Evolutionary conservation across 2,113 vertebrate genomes (phyloP).

Genomic region (Oryzias woworae): DNA sequence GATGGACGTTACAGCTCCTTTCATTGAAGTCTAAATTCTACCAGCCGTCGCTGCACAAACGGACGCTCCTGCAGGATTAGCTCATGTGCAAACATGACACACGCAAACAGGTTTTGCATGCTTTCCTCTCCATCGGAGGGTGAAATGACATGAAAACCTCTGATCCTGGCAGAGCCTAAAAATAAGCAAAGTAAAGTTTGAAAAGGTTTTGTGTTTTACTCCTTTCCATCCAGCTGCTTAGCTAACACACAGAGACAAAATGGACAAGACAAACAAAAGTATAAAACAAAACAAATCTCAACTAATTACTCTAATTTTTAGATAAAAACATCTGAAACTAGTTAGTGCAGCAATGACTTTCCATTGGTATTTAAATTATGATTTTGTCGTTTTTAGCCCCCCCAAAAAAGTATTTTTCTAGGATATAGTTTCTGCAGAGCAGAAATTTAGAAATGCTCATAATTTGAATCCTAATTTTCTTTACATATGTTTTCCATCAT

Average conservation of each 20-base stretch:
- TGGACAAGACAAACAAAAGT: not conserved
- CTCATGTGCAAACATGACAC: constrained; percentile 28
- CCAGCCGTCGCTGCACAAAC: constrained; percentile 14
- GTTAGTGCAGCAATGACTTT: too few relatives aligned
- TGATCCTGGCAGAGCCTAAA: constrained; percentile 43
- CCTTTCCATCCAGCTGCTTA: not conserved
- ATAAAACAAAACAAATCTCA: too few relatives aligned
- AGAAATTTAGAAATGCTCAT: too few relatives aligned
- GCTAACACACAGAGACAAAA: not conserved
- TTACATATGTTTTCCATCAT: too few relatives aligned
- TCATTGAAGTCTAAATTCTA: constrained; percentile 19
- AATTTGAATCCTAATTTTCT: too few relatives aligned
- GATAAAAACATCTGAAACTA: too few relatives aligned
- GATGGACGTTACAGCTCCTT: constrained; percentile 17
- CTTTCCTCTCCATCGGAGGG: constrained; percentile 42
- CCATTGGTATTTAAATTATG: too few relatives aligned
- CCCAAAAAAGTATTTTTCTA: too few relatives aligned
- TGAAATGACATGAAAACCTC: constrained; percentile 50
- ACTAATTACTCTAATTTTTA: too few relatives aligned
- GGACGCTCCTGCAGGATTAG: constrained; percentile 22
- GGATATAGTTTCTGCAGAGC: too few relatives aligned
- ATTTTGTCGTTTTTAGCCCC: too few relatives aligned
- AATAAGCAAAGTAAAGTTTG: constrained; percentile 16
- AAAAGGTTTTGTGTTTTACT: too few relatives aligned
- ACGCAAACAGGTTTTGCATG: constrained; percentile 23